phyloP scores from a whole-genome alignment of 2,113 vertebrate species.

The Gracilinanus agilis region DNA sequence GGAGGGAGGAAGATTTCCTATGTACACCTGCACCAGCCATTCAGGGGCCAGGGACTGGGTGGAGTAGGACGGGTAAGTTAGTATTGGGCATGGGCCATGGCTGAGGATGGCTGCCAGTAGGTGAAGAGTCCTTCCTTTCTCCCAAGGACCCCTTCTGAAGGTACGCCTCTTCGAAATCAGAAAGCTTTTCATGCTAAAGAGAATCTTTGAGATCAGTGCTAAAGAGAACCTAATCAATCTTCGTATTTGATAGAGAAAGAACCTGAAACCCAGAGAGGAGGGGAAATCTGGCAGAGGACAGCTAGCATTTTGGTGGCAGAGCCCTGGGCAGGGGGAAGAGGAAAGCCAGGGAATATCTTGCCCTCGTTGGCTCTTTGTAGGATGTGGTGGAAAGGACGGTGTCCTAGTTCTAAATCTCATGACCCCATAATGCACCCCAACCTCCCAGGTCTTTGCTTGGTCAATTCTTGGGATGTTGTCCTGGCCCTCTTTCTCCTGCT shows the following conservation, averaged over 20 bases:
- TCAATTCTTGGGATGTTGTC: background rate
- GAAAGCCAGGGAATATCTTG: background rate
- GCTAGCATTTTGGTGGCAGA: background rate
- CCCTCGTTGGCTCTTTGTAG: background rate
- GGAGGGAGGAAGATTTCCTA: background rate
- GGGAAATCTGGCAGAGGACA: background rate
- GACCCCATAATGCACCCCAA: background rate
- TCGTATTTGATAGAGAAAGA: background rate
- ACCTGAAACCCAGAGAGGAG: background rate
- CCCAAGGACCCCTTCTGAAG: background rate
- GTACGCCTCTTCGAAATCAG: background rate
- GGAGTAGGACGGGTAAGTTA: background rate
- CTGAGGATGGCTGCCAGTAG: background rate
- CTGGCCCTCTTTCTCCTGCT: no score
- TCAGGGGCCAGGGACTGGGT: background rate
- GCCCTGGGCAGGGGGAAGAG: background rate
- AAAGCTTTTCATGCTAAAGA: background rate
- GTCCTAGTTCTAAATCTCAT: background rate
- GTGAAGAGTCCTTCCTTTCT: background rate
- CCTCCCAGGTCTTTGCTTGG: background rate
- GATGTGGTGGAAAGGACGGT: background rate
- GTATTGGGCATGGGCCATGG: background rate
- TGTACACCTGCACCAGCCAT: background rate
- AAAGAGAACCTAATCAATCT: background rate
- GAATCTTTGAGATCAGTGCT: background rate